These are phyloP conservation scores for Apomyelois bistriatella DNA, from an alignment of 2,888 invertebrate species.

Conservation along the genomic window DNA sequence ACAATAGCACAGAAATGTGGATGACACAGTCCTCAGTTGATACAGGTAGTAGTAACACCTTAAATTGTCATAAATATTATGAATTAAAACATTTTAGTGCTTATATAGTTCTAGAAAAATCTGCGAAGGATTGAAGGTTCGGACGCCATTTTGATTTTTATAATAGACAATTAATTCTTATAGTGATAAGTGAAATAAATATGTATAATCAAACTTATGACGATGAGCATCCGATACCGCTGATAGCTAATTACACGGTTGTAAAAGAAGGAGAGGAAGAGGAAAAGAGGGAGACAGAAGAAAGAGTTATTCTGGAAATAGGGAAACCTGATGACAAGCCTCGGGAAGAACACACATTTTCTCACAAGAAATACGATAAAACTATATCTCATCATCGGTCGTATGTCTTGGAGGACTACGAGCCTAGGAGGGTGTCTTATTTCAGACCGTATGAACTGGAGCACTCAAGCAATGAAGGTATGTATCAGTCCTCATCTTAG, in stretches of 20 bases:
- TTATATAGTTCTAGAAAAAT: neutral
- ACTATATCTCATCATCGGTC: constrained; percentile 72
- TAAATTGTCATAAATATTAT: neutral
- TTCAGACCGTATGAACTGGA: constrained; percentile 66
- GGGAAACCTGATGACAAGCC: constrained; percentile 71
- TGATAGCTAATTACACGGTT: constrained; percentile 63
- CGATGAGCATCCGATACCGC: constrained; percentile 60
- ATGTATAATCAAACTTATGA: constrained; percentile 66
- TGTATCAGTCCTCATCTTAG: constrained; percentile 10
- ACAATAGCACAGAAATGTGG: constrained; percentile 63
- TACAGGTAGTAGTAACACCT: constrained; percentile 48
- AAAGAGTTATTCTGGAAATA: constrained; percentile 72
- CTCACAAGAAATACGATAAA: constrained; percentile 76
- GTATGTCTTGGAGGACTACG: constrained; percentile 69
- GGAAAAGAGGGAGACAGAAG: constrained; percentile 59
- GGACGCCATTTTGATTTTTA: neutral
- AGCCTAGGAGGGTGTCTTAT: constrained; percentile 53
- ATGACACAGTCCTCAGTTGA: constrained; percentile 61
- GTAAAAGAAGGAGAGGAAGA: constrained; percentile 56
- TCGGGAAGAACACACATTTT: constrained; percentile 66
- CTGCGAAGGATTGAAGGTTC: neutral
- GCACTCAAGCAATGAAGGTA: constrained; percentile 49
- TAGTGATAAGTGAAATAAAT: constrained; percentile 5
- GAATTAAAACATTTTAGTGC: neutral
- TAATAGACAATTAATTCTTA: neutral